Evolutionary conservation across 2,888 invertebrate species (phyloP).

Genomic region (Carabus problematicus): DNA sequence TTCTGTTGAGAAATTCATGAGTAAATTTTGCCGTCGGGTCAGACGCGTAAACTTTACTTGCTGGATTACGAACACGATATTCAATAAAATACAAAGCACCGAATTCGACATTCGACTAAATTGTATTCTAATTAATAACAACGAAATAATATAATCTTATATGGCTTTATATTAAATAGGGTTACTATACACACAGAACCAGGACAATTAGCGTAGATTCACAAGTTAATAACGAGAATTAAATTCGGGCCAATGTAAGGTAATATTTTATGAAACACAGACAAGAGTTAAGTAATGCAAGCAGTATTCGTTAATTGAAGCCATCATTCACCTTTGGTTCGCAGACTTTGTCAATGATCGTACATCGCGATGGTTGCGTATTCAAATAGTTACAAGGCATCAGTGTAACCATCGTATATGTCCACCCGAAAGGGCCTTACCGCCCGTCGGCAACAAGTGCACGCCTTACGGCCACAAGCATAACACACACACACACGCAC

Average conservation of each 20-base stretch:
- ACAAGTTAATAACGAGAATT: no score
- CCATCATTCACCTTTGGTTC: slow-evolving; percentile 56
- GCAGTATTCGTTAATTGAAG: no score
- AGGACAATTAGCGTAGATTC: no score
- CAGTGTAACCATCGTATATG: slow-evolving; percentile 67
- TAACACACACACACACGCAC: slow-evolving; percentile 15
- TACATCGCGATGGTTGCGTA: slow-evolving; percentile 63
- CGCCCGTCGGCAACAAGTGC: slow-evolving; percentile 19
- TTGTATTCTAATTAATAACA: no score
- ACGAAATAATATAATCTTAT: no score
- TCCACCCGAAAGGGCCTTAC: slow-evolving; percentile 49
- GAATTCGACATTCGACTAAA: no score
- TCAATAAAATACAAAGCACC: no score
- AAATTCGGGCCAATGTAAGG: no score
- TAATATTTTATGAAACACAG: no score
- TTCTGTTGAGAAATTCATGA: background rate
- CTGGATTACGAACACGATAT: background rate
- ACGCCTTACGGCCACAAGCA: background rate
- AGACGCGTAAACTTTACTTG: background rate
- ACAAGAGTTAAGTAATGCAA: no score
- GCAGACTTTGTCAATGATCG: slow-evolving; percentile 60
- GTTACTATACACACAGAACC: no score
- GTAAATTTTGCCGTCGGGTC: background rate
- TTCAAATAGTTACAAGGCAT: slow-evolving; percentile 72
- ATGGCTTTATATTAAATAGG: no score